phyloP scores from a whole-genome alignment of 1,140 invertebrate genomes.

The Sitophilus oryzae region DNA sequence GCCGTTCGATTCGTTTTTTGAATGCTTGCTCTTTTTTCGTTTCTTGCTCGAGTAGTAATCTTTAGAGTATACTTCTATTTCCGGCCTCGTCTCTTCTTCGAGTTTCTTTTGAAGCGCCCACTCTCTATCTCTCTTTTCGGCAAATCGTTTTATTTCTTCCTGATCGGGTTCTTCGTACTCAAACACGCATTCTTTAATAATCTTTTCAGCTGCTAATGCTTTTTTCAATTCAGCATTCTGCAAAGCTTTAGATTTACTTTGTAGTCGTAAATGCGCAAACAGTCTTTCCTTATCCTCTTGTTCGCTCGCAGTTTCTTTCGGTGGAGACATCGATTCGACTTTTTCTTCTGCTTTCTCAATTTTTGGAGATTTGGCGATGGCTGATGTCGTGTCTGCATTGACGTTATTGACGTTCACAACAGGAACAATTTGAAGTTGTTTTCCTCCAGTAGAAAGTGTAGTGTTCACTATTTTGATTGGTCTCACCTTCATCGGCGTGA shows the following conservation, averaged over 20 bases:
- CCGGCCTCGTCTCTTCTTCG: slow-evolving; percentile 31
- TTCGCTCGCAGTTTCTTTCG: slow-evolving; percentile 26
- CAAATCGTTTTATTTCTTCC: slow-evolving; percentile 42
- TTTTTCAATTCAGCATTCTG: slow-evolving; percentile 20
- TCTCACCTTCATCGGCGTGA: slow-evolving; percentile 40
- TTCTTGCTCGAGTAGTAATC: slow-evolving; percentile 37
- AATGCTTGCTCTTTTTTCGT: slow-evolving; percentile 39
- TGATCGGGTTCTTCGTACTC: slow-evolving; percentile 42
- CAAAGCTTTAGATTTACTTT: slow-evolving; percentile 35
- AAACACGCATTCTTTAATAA: slow-evolving; percentile 34
- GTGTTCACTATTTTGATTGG: slow-evolving; percentile 42
- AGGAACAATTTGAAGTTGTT: slow-evolving; percentile 41
- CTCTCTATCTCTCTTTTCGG: slow-evolving; percentile 40
- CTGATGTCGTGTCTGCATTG: not conserved
- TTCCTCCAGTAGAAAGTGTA: slow-evolving; percentile 30
- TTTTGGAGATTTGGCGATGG: slow-evolving; percentile 14
- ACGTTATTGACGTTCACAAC: slow-evolving; percentile 17
- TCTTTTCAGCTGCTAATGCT: slow-evolving; percentile 24
- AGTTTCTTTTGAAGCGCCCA: slow-evolving; percentile 41
- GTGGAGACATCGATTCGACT: slow-evolving; percentile 1
- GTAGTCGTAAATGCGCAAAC: slow-evolving; percentile 36
- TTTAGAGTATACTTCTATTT: slow-evolving; percentile 21
- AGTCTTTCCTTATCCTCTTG: slow-evolving; percentile 35
- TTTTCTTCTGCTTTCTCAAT: slow-evolving; percentile 10
- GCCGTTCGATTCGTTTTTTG: slow-evolving; percentile 36